phyloP scores from a whole-genome alignment of 2,888 invertebrate species.

The Clostera curtula region DNA sequence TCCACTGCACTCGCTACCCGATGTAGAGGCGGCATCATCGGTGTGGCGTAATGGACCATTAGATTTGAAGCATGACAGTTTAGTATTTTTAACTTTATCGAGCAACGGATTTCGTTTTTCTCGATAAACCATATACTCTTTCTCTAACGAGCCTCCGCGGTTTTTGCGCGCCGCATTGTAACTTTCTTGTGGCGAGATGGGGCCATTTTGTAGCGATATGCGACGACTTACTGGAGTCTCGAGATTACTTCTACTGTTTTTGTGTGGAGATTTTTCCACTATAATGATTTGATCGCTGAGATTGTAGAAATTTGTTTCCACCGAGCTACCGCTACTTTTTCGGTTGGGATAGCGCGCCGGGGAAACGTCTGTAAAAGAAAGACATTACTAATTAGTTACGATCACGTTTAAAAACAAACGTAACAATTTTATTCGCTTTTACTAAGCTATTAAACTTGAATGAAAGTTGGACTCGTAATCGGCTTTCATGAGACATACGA shows the following conservation, averaged over 20 bases:
- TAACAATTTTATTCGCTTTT: no score
- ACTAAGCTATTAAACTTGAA: no score
- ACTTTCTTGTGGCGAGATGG: slow-evolving; percentile 61
- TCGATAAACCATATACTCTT: slow-evolving; percentile 73
- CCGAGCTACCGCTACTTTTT: slow-evolving; percentile 77
- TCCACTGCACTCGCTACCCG: slow-evolving; percentile 70
- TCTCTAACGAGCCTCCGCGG: slow-evolving; percentile 69
- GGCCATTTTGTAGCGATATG: slow-evolving; percentile 60
- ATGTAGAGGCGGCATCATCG: slow-evolving; percentile 67
- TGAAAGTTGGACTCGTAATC: no score
- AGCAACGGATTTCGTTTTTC: slow-evolving; percentile 82
- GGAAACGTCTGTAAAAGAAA: slow-evolving; percentile 74
- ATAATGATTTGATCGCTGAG: slow-evolving; percentile 77
- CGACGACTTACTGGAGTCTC: slow-evolving; percentile 58
- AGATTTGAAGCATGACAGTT: slow-evolving; percentile 79
- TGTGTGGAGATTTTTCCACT: slow-evolving; percentile 73
- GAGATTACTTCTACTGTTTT: slow-evolving; percentile 49
- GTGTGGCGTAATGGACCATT: slow-evolving; percentile 68
- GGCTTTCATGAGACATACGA: slow-evolving; percentile 16
- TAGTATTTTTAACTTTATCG: slow-evolving; percentile 81
- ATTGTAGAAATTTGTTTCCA: slow-evolving; percentile 81
- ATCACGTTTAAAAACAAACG: no score
- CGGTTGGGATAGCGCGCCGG: slow-evolving; percentile 77
- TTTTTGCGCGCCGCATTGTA: slow-evolving; percentile 65
- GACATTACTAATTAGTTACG: slow-evolving; percentile 5